Percentiles rank a stretch among this genome's conserved stretches.
Evolutionary conservation across 1,140 invertebrate species (phyloP).

Genomic region (Eupeodes corollae): DNA sequence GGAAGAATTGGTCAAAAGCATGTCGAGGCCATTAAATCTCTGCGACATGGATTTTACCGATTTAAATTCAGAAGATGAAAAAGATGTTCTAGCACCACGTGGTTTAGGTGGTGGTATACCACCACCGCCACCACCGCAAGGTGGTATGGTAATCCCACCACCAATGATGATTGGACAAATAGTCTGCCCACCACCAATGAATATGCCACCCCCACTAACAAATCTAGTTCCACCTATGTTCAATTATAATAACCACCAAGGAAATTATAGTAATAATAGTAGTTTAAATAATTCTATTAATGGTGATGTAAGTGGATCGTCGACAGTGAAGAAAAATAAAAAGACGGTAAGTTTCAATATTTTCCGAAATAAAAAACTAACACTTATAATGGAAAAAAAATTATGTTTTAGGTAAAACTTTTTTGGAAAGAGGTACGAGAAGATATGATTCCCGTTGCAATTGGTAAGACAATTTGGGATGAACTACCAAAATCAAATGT

Average conservation of each 20-base stretch:
- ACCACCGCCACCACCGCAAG: conserved; percentile 52
- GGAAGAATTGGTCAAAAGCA: conserved; percentile 76
- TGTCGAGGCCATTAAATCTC: conserved; percentile 73
- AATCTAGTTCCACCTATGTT: conserved; percentile 37
- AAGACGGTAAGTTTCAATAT: conserved; percentile 57
- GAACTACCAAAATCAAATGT: conserved; percentile 72
- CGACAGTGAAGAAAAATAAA: conserved; percentile 73
- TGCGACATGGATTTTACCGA: conserved; percentile 97
- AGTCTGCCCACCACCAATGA: conserved; percentile 28
- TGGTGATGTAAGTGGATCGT: conserved; percentile 32
- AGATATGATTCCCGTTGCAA: conserved; percentile 60
- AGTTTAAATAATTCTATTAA: conserved; percentile 33
- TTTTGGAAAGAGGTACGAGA: conserved; percentile 95
- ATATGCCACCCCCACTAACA: conserved; percentile 35
- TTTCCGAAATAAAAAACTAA: neutral
- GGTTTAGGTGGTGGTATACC: conserved; percentile 51
- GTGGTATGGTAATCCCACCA: conserved; percentile 32
- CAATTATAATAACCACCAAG: conserved; percentile 23
- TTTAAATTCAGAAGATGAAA: conserved; percentile 68
- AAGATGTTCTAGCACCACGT: conserved; percentile 47
- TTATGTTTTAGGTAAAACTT: conserved; percentile 58
- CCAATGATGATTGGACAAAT: conserved; percentile 38
- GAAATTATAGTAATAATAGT: conserved; percentile 23
- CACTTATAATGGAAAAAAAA: neutral
- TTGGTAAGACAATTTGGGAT: conserved; percentile 84